Base-by-base conservation (phyloP, 2,888 invertebrate species). In the Chaetogeoica ovagalla region DNA sequence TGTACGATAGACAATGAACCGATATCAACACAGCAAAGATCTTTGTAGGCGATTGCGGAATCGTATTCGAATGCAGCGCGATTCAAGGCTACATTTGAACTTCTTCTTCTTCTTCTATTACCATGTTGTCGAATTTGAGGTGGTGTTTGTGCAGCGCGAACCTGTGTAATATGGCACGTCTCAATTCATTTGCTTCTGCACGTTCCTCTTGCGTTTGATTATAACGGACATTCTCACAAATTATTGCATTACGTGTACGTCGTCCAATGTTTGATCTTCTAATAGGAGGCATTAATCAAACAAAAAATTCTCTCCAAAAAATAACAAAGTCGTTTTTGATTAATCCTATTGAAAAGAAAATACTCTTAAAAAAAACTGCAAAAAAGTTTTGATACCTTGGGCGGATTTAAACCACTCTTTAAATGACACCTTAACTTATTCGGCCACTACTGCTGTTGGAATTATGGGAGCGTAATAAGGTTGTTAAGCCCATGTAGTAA, bases 31-130 rank as follows among this genome's bases (percentile, higher is more conserved):
- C 69, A 69, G 19, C 9, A 57, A 69, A 37, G 55, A 69, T 69
- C 37, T 57, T 69, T 69, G 69, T 69, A 69, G n/a, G 57, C 57
- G 69, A 69, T 13, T 69, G 55, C 19, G 69, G 69, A 69, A 69
- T 69, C 69, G 55, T 69, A 69, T 69, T 69, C 55, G 55, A 69
- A 69, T 57, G 55, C 55, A 30, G 69, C 69, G 13, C 37, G 69
- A 69, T 69, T 69, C 55, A 69, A 69, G 55, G 37, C 30, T 69
- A 69, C 55, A 69, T 57, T n/a, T 69, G 52, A 15, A 52, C 17
- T 52, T 68, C 23, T 48, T 48, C 52, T 68, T 52, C 48, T 37
- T n/a, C n/a, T n/a, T 62, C 4, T 66, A 48, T 23, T 68, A 68
- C 1, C 52, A 68, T 68, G 23, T 68, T 52, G 52, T 68, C 52